Evolutionary conservation across 2,113 vertebrate genomes (phyloP).

Genomic region (Phylloscopus trochilus): DNA sequence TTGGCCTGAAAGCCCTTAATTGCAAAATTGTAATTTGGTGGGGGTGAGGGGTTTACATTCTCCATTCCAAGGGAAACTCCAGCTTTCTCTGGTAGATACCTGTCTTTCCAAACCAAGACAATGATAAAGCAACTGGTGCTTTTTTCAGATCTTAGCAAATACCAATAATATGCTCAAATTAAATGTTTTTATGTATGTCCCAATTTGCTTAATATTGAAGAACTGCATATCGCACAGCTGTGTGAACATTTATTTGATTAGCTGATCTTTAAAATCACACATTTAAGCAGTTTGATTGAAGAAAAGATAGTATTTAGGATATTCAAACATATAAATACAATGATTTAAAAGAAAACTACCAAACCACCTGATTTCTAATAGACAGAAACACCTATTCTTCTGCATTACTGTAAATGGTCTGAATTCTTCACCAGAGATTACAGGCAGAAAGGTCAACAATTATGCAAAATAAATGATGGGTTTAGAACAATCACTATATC

Average conservation of each 20-base stretch:
- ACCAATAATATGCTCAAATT: not conserved
- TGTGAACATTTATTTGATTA: not conserved
- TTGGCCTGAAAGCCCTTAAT: too few species aligned
- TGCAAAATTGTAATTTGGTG: too few species aligned
- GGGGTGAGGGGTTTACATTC: too few species aligned
- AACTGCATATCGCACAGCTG: not conserved
- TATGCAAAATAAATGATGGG: constrained; percentile 68
- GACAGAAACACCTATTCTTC: constrained; percentile 14
- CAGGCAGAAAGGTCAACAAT: constrained; percentile 66
- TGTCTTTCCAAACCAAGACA: too few species aligned
- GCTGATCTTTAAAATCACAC: not conserved
- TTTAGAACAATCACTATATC: constrained; percentile 39
- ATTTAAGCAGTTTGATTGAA: not conserved
- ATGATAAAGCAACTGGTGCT: not conserved
- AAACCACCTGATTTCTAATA: not conserved
- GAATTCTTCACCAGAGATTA: constrained; percentile 36
- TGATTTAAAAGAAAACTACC: not conserved
- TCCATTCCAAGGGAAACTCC: too few species aligned
- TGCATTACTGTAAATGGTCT: constrained; percentile 16
- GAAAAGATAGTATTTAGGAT: not conserved
- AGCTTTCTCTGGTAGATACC: too few species aligned
- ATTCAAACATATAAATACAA: not conserved
- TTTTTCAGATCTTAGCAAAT: not conserved
- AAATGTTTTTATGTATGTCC: not conserved
- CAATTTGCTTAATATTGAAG: not conserved